Conservation (phyloP, 2,888 invertebrate species). For the Leptinotarsa rubiginosa region DNA sequence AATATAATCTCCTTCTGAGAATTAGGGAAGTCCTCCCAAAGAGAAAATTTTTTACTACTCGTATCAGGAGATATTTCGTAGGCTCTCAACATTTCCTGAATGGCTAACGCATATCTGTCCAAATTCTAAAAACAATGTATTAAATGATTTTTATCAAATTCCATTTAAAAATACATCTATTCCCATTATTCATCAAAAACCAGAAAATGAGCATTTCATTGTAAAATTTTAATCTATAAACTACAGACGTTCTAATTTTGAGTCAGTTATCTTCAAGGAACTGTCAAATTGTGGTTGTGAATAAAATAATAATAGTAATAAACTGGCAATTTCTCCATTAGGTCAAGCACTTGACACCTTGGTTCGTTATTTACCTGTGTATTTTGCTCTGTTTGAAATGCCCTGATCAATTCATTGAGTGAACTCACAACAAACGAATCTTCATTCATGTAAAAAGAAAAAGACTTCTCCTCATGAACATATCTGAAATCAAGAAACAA, state of each 20-base stretch:
- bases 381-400: constrained; percentile 82
- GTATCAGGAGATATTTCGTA: constrained; percentile 77
- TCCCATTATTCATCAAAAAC: no score
- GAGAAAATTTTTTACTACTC: constrained; percentile 68
- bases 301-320: background rate
- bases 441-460: constrained; percentile 77
- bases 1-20: constrained; percentile 81
- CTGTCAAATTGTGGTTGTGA: no score
- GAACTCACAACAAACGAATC: constrained; percentile 78
- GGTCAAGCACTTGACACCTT: background rate
- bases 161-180: no score
- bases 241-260: no score
- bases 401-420: constrained; percentile 77
- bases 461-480: constrained; percentile 68
- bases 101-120: constrained; percentile 83
- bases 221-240: no score
- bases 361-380: constrained; percentile 69
- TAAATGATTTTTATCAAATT: no score
- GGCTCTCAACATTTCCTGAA: constrained; percentile 81
- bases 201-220: no score
- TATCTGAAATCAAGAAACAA: constrained; percentile 49
- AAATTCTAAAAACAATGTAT: constrained; percentile 69
- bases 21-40: constrained; percentile 80
- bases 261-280: no score
- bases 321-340: background rate